phyloP scores from a whole-genome alignment of 2,888 invertebrate species.

The Galeopsomyia nigrocyanea region DNA sequence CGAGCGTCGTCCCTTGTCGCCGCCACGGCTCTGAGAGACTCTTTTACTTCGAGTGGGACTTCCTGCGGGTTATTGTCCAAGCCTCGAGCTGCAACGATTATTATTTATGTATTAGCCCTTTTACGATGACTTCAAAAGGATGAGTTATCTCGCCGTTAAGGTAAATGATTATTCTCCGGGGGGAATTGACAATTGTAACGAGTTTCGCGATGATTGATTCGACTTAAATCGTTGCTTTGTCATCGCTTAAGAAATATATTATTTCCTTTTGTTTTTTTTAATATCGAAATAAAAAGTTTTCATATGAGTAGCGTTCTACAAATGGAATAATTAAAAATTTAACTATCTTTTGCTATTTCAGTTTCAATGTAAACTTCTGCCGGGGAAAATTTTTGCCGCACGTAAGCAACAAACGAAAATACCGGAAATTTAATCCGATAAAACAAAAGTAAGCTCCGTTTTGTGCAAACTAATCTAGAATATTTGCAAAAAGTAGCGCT shows the following conservation, averaged over 20 bases:
- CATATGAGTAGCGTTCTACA: no score
- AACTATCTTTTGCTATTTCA: neutral
- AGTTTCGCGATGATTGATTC: neutral
- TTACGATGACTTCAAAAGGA: neutral
- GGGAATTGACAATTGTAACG: neutral
- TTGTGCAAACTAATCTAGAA: conserved; percentile 21
- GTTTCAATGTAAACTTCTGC: neutral
- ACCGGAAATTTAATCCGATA: no score
- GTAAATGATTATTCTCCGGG: neutral
- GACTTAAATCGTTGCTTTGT: neutral
- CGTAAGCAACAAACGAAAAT: no score
- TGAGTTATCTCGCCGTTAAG: conserved; percentile 8
- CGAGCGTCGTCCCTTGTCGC: neutral
- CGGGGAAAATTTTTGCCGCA: no score
- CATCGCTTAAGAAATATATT: no score
- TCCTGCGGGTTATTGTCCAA: neutral
- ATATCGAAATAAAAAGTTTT: no score
- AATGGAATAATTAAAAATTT: neutral
- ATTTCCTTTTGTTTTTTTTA: no score
- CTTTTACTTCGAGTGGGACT: neutral
- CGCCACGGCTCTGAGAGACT: neutral
- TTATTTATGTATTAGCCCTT: conserved; percentile 24
- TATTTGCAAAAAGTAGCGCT: conserved; percentile 26
- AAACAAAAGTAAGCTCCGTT: neutral
- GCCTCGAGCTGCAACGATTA: neutral